Evolutionary conservation across 2,113 vertebrate species (phyloP), one percentile per base, ranked within the genome.

Genomic region (Oostethus manadensis): DNA sequence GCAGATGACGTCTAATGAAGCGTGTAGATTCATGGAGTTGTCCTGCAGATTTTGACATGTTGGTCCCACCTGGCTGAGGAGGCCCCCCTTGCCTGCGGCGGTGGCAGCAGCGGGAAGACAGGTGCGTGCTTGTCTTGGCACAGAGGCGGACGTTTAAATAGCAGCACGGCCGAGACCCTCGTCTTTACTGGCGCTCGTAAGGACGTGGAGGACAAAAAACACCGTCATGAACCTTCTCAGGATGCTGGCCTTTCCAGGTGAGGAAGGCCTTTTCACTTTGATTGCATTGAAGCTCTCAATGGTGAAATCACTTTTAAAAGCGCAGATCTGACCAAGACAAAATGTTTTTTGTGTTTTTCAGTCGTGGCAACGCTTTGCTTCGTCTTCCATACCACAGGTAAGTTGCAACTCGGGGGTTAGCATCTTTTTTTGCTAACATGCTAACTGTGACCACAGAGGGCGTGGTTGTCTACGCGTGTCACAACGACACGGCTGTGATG

Each of bases 381-480:
- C 7, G 49, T 82, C 44, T 58, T 70, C 44, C 42, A 1, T 3
- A 58, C 50, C 45, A 47, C 70, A 21, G 77, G 84, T 86, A 17
- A 76, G 72, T 76, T 3, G 10, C 23, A 26, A 26, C 23, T 2
- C 3, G 29, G 29, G 29, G 29, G 29, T 33, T 33, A 33, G 29
- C 29, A 33, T 6, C 29, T 33, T 33, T 33, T 3, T 29, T 4
- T 33, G 29, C 29, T 33, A 33, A 6, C 21, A 51, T 26, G 14
- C 3, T 40, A 11, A 11, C 18, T 76, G 56, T 61, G 13, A 58
- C 6, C 0, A 51, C 79, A 86, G 82, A 81, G 38, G 80, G 66
- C 1, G 76, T 70, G 26, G 71, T 83, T 3, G 43, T 83, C 21
- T 86, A 84, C 48, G 68, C 76, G 13, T 86, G 84, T n/a, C 61